Evolutionary conservation across 2,797 vertebrate species (phyloP), one percentile per base, ranked within the genome.

Genomic region (Neopelma chrysocephalum): DNA sequence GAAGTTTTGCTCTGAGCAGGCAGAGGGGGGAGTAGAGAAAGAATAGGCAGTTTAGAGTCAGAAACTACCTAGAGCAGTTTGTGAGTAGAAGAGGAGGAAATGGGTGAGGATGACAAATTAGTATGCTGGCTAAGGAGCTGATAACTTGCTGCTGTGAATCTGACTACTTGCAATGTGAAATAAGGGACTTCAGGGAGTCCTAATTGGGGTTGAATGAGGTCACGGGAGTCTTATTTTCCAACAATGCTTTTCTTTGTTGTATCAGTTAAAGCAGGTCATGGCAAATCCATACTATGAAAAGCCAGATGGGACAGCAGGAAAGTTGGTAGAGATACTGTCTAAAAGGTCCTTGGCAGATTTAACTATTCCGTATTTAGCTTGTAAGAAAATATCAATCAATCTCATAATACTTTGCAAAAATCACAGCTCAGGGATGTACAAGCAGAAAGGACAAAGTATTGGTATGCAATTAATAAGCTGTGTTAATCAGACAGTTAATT

Each of bases 161-260:
- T 88, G 40, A 73, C 54, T 90, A 53, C 72, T 76, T 91, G 47
- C 69, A 70, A 62, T 47, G 58, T 83, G 73, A 64, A 89, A 81
- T 61, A 72, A 76, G 54, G 66, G 60, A 79, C 25, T 87, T 36
- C 5, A 11, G 42, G 70, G 77, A 93, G 61, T 90, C 51, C 53
- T 92, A 61, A 93, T 45, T 92, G 79, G 54, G 61, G 31, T 50
- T 96, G 84, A 93, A 50, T 90, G 32, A n/a, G 32, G 54, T 56
- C 77, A 68, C 16, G 32, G 82, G 51, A 82, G 40, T 82, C 69
- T 81, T 71, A 12, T 43, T 36, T 76, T 89, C 61, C 38, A 72
- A 53, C 50, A 76, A 10, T 14, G 38, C 40, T 91, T 91, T 64
- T 80, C 64, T 95, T 89, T 96, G 50, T 69, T 88, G 3, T 54